Percentiles rank a stretch among this genome's conserved stretches.
Conservation (phyloP, 2,888 invertebrate genomes). For the Agrochola circellaris region DNA sequence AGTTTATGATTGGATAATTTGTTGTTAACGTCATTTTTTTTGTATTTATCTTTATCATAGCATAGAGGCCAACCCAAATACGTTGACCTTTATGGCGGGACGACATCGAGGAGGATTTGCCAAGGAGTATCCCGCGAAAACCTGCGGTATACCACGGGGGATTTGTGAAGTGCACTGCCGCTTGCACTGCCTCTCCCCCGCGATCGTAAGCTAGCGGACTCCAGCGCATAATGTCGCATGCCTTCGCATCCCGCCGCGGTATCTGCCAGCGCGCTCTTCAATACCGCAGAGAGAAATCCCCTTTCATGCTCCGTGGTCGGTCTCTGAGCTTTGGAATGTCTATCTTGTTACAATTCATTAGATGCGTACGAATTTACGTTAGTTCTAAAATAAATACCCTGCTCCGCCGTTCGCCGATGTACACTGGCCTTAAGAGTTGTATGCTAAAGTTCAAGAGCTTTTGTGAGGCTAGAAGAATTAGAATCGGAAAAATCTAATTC, state of each 20-base stretch:
- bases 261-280: neutral
- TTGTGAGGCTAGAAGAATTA: neutral
- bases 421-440: neutral
- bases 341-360: neutral
- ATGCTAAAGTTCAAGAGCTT: neutral
- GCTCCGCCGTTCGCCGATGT: neutral
- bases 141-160: too few relatives aligned
- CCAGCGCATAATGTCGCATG: too few relatives aligned
- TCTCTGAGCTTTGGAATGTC: neutral
- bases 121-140: too few relatives aligned
- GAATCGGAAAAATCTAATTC: neutral
- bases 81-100: too few relatives aligned
- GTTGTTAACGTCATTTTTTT: constrained; percentile 6
- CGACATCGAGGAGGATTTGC: too few relatives aligned
- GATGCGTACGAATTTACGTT: neutral
- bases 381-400: neutral
- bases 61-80: neutral
- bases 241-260: too few relatives aligned
- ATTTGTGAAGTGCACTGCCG: too few relatives aligned
- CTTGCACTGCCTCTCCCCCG: too few relatives aligned
- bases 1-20: constrained; percentile 14
- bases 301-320: neutral
- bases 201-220: too few relatives aligned
- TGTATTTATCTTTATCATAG: neutral
- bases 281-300: neutral